phyloP scores from a whole-genome alignment of 2,113 vertebrate species.

The Pterocles orientalis region DNA sequence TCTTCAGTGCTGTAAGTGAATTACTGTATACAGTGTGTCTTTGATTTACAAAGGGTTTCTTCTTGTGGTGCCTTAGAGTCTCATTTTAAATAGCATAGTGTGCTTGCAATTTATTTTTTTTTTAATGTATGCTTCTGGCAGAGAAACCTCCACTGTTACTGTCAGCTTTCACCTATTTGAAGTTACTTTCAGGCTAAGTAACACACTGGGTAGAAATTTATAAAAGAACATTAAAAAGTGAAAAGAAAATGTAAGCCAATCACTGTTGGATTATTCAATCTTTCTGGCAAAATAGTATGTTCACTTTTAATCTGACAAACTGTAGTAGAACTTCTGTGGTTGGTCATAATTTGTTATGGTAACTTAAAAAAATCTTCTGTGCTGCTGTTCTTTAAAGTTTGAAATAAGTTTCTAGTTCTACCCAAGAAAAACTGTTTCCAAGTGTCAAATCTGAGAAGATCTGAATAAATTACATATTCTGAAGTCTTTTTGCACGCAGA shows the following conservation, averaged over 20 bases:
- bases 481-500: neutral
- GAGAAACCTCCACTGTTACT: neutral
- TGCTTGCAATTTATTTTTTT: neutral
- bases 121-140: neutral
- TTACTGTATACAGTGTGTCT: neutral
- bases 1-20: neutral
- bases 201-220: neutral
- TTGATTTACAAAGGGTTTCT: slow-evolving; percentile 26
- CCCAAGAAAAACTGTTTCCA: neutral
- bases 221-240: neutral
- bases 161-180: neutral
- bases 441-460: neutral
- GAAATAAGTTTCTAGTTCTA: neutral
- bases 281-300: neutral
- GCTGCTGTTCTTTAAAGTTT: neutral
- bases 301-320: neutral
- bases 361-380: neutral
- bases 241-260: neutral
- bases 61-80: slow-evolving; percentile 26
- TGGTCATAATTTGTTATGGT: neutral
- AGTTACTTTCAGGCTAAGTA: neutral
- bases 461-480: neutral
- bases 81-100: neutral
- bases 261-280: neutral
- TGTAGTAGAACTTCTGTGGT: neutral